phyloP scores from a whole-genome alignment of 1,140 invertebrate genomes.

The Anoplolepis gracilipes region DNA sequence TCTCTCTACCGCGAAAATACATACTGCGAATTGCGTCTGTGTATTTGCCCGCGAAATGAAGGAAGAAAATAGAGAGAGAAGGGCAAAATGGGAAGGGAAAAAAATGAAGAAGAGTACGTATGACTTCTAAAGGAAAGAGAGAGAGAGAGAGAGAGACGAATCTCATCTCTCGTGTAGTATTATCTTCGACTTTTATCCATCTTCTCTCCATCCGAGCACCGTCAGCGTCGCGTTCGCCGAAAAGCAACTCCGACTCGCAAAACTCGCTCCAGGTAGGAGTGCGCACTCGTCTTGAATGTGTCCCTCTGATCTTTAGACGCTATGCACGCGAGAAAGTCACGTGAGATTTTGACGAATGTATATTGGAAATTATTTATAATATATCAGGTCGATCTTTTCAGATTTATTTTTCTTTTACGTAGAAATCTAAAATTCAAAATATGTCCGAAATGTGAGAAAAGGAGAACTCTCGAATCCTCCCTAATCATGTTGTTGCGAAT shows the following conservation, averaged over 20 bases:
- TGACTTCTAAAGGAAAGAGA: slow-evolving; percentile 50
- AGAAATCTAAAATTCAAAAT: slow-evolving; percentile 6
- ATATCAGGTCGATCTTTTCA: neutral
- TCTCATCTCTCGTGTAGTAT: slow-evolving; percentile 14
- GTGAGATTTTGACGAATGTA: neutral
- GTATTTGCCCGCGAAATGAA: neutral
- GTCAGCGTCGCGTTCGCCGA: slow-evolving; percentile 39
- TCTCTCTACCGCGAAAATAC: slow-evolving; percentile 36
- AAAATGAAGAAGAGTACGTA: slow-evolving; percentile 42
- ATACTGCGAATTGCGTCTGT: slow-evolving; percentile 41
- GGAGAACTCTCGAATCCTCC: neutral
- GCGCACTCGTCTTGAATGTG: neutral
- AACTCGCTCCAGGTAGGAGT: slow-evolving; percentile 44
- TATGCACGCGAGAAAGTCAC: neutral
- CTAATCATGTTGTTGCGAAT: neutral
- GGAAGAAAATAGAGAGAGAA: slow-evolving; percentile 29
- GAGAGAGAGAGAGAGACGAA: slow-evolving; percentile 65
- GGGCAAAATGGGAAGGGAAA: neutral
- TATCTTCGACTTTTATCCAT: slow-evolving; percentile 20
- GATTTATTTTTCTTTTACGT: neutral
- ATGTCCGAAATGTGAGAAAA: neutral
- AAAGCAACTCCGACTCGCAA: slow-evolving; percentile 21
- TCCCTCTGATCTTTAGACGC: neutral
- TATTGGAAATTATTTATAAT: neutral
- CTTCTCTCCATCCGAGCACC: slow-evolving; percentile 49